These are phyloP conservation scores for Sphenopsis melanotis DNA, from an alignment of 2,797 vertebrate genomes.

Conservation along the genomic window DNA sequence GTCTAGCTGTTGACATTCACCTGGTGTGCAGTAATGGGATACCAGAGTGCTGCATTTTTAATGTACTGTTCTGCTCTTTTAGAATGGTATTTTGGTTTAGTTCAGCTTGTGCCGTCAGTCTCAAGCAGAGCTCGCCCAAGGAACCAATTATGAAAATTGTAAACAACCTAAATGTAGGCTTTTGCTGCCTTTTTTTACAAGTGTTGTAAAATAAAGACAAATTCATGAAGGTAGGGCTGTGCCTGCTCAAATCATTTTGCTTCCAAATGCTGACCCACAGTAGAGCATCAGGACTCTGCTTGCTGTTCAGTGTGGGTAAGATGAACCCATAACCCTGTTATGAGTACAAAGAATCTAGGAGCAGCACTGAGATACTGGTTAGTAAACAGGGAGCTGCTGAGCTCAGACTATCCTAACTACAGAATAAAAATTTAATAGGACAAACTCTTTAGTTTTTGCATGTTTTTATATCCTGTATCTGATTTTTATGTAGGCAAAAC, in stretches of 20 bases:
- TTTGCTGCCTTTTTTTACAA: not conserved
- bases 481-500: not conserved
- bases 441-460: not conserved
- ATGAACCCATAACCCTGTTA: not conserved
- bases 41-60: conserved; percentile 45
- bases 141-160: not conserved
- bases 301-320: not conserved
- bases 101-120: not conserved
- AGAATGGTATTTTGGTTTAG: not conserved
- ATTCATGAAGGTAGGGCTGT: not conserved
- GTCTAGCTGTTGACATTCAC: not conserved
- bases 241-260: not conserved
- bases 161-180: not conserved
- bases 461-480: not conserved
- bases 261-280: not conserved
- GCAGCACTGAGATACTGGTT: not conserved
- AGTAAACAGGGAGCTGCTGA: not conserved
- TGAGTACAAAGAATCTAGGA: not conserved
- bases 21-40: conserved; percentile 27
- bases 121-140: not conserved
- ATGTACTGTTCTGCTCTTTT: not conserved
- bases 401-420: not conserved
- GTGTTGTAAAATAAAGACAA: not conserved
- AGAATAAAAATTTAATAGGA: not conserved
- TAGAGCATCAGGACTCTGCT: not conserved